Evolutionary conservation across 2,113 vertebrate species (phyloP).

Genomic region (Cynocephalus volans): DNA sequence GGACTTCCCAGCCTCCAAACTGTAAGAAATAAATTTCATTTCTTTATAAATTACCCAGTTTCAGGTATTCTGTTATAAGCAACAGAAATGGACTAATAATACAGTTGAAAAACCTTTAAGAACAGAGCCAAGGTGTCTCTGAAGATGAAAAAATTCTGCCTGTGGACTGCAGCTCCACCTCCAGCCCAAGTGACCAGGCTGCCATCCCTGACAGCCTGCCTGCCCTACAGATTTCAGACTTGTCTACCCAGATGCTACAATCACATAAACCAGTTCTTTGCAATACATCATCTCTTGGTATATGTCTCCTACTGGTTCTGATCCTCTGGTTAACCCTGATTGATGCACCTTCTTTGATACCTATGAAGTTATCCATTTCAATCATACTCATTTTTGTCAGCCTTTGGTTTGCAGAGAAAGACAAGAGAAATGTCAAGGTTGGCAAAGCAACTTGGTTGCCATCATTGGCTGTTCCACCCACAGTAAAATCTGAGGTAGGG

Average conservation of each 20-base stretch:
- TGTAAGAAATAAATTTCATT: too few relatives aligned
- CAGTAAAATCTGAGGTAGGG: background rate
- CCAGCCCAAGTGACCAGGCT: background rate
- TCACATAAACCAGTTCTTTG: background rate
- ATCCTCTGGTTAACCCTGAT: background rate
- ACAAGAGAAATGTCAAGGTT: background rate
- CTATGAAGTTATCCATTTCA: background rate
- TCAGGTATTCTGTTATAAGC: too few relatives aligned
- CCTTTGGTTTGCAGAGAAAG: background rate
- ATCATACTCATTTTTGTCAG: background rate
- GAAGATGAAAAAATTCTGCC: background rate
- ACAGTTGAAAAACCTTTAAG: background rate
- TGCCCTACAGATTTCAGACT: too few relatives aligned
- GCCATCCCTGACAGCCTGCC: background rate
- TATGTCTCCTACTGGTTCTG: background rate
- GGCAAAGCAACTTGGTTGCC: background rate
- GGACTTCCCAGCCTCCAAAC: too few relatives aligned
- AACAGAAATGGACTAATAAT: too few relatives aligned
- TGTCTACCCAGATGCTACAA: background rate
- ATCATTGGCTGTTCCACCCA: background rate
- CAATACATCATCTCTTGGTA: background rate
- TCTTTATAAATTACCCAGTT: too few relatives aligned
- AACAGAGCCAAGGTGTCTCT: background rate
- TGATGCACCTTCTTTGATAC: background rate
- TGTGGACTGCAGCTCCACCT: background rate